Conservation (phyloP, 2,797 vertebrate genomes). For the Gila robusta region DNA sequence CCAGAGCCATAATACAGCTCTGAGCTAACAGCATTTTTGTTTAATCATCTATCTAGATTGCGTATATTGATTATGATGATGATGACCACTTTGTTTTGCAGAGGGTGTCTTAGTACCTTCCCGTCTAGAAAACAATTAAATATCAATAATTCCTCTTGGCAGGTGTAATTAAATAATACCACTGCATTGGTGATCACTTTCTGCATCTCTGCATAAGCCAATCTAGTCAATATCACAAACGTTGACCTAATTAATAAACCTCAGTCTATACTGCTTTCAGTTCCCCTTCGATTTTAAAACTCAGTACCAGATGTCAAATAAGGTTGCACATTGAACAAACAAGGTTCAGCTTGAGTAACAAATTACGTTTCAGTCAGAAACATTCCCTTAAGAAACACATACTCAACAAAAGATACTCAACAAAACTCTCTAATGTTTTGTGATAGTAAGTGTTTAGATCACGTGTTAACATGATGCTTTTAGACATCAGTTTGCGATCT, state of each 20-base stretch:
- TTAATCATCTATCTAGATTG: conserved; percentile 28
- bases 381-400: neutral
- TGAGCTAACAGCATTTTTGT: neutral
- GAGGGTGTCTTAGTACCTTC: neutral
- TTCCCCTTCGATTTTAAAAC: neutral
- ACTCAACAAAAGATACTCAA: neutral
- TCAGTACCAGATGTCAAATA: neutral
- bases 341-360: neutral
- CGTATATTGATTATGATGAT: conserved; percentile 13
- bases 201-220: conserved; percentile 36
- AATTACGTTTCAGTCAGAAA: neutral
- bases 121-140: conserved; percentile 16
- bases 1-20: conserved; percentile 5
- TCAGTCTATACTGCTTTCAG: neutral
- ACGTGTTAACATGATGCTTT: neutral
- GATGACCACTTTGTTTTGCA: conserved; percentile 15
- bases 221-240: conserved; percentile 48
- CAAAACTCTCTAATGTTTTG: conserved; percentile 8
- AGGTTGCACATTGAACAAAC: neutral
- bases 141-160: conserved; percentile 29
- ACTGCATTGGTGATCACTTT: conserved; percentile 35
- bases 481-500: neutral
- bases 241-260: conserved; percentile 51
- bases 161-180: conserved; percentile 44
- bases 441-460: conserved; percentile 2